Conservation (phyloP, 2,113 vertebrate genomes). For the Rhipidura dahli region DNA sequence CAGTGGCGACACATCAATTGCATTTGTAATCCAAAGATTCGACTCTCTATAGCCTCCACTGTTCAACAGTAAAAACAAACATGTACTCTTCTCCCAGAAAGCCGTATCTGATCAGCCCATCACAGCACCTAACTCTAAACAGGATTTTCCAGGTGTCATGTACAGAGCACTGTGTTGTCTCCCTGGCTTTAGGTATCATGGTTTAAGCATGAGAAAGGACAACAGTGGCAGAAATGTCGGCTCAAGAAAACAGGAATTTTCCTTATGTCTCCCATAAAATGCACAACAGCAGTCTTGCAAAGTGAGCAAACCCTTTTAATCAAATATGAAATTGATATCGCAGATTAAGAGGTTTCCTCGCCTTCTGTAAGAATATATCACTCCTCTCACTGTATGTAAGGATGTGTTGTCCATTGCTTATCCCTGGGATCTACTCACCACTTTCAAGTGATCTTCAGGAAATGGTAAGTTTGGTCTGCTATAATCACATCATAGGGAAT, state of each 20-base stretch:
- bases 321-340: not conserved
- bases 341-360: not conserved
- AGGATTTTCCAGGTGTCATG: conserved; percentile 34
- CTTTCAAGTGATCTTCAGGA: not conserved
- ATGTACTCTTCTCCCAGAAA: not conserved
- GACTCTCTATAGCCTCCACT: conserved; percentile 8
- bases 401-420: not conserved
- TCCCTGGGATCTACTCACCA: accelerated
- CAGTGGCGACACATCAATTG: not conserved
- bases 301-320: not conserved
- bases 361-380: not conserved
- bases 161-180: not conserved
- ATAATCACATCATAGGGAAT: not conserved
- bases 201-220: not conserved
- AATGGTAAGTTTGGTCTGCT: not conserved
- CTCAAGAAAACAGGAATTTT: not conserved
- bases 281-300: not conserved
- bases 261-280: not conserved
- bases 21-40: conserved; percentile 11
- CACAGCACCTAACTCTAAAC: not conserved
- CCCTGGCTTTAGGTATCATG: not conserved
- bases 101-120: not conserved
- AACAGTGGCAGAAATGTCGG: not conserved
- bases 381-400: not conserved
- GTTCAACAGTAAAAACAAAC: conserved; percentile 48